These are phyloP conservation scores for Lasioglossum albipes DNA, from an alignment of 1,140 invertebrate species.

Conservation along the genomic window DNA sequence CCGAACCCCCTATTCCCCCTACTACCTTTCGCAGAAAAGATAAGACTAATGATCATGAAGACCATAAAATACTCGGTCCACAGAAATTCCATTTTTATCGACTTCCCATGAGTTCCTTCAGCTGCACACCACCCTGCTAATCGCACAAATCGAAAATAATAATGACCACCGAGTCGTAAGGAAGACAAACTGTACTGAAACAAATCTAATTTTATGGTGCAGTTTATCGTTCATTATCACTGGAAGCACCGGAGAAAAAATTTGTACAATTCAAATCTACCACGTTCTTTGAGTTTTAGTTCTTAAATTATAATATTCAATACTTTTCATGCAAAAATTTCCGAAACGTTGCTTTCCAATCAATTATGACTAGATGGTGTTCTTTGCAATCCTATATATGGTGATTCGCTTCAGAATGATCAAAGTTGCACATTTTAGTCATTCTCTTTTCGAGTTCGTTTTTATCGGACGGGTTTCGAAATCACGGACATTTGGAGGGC, in stretches of 20 bases:
- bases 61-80: neutral
- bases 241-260: too few species aligned
- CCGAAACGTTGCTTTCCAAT: too few species aligned
- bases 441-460: neutral
- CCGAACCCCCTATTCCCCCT: too few species aligned
- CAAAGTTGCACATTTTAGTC: neutral
- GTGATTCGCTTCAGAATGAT: too few species aligned
- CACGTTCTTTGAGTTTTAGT: too few species aligned
- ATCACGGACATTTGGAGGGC: neutral
- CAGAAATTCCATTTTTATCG: neutral
- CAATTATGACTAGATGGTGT: too few species aligned
- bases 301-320: too few species aligned
- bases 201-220: neutral
- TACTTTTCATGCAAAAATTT: too few species aligned
- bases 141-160: neutral
- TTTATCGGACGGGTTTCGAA: neutral
- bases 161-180: too few species aligned
- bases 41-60: slow-evolving; percentile 30
- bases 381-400: too few species aligned
- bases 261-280: too few species aligned
- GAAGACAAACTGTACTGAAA: neutral
- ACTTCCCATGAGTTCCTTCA: neutral
- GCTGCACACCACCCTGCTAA: neutral
- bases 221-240: neutral
- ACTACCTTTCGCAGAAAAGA: neutral